Evolutionary conservation across 2,113 vertebrate genomes (phyloP).

Genomic region (Geothlypis trichas): DNA sequence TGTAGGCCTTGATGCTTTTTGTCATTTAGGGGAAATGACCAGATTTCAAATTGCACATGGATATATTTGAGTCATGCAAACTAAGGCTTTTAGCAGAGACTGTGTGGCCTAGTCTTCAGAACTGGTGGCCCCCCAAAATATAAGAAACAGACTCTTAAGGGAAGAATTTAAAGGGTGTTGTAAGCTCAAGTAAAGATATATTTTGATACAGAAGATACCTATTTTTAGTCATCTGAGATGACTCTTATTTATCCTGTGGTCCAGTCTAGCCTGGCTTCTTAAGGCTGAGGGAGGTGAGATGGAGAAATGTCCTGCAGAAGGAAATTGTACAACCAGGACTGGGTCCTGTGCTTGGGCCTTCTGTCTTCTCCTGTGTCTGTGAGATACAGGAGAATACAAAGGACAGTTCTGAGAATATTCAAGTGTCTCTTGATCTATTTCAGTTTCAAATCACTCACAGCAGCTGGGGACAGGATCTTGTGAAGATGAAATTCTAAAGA

Average conservation of each 20-base stretch:
- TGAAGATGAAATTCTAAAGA: not conserved
- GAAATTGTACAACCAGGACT: not conserved
- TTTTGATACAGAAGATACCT: not conserved
- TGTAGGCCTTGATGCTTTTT: conserved; percentile 3
- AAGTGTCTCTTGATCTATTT: not conserved
- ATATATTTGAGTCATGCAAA: not conserved
- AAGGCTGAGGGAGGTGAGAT: not conserved
- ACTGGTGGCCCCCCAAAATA: not conserved
- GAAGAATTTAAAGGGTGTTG: not conserved
- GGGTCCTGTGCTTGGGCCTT: not conserved
- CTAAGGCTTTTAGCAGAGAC: not conserved
- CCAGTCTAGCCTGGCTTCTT: not conserved
- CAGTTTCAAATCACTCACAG: not conserved
- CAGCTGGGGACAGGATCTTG: not conserved
- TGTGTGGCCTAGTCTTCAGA: not conserved
- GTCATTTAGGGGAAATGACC: not conserved
- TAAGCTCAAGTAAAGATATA: not conserved
- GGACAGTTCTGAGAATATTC: not conserved
- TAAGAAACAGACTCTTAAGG: not conserved
- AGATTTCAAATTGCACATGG: not conserved
- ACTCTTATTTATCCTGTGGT: not conserved
- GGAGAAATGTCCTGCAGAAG: not conserved
- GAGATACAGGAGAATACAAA: not conserved
- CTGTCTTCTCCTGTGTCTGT: not conserved
- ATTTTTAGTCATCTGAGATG: not conserved